phyloP scores from a whole-genome alignment of 2,113 vertebrate genomes.

The Gadus chalcogrammus region DNA sequence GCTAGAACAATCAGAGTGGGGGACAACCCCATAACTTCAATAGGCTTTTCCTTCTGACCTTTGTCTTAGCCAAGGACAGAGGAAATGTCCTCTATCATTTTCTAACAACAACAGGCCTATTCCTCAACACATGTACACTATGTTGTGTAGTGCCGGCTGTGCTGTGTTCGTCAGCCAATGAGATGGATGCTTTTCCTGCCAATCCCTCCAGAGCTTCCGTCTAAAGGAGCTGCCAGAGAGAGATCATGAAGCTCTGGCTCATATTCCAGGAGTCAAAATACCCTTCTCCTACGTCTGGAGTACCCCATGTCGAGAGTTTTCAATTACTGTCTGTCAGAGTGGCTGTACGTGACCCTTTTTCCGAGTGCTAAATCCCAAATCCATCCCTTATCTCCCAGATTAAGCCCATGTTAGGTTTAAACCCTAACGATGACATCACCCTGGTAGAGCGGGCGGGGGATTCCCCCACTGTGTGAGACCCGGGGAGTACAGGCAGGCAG shows the following conservation, averaged over 20 bases:
- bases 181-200: background rate
- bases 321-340: conserved; percentile 31
- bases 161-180: background rate
- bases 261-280: conserved; percentile 42
- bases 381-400: conserved; percentile 68
- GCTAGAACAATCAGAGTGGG: conserved; percentile 25
- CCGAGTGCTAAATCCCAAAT: conserved; percentile 63
- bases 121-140: background rate
- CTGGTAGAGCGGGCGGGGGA: conserved; percentile 42
- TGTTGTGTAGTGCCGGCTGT: background rate
- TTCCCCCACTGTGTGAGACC: conserved; percentile 32
- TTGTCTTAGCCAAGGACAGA: background rate
- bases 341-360: conserved; percentile 63
- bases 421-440: conserved; percentile 71
- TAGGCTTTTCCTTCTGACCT: background rate
- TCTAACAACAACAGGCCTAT: background rate
- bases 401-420: conserved; percentile 63
- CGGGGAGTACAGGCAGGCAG: conserved; percentile 1
- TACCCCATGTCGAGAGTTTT: conserved; percentile 34
- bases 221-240: conserved; percentile 11
- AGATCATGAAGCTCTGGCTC: conserved; percentile 29
- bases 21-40: background rate
- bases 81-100: background rate
- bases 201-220: background rate
- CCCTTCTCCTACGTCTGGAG: conserved; percentile 25